phyloP scores from a whole-genome alignment of 2,797 vertebrate species.

The Silurus lanzhouensis region DNA sequence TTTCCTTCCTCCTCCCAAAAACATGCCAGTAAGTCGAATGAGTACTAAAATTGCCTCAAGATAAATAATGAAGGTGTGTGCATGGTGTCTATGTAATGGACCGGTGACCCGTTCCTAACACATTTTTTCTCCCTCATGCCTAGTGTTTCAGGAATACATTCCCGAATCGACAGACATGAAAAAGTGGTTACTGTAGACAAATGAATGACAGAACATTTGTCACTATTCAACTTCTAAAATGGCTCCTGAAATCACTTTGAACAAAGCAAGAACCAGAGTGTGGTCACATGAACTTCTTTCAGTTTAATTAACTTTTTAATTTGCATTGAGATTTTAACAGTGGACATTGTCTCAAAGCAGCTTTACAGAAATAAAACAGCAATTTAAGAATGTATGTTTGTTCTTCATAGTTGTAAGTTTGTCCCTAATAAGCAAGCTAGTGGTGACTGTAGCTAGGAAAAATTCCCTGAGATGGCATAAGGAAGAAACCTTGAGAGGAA shows the following conservation, averaged over 20 bases:
- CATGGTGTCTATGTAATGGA: neutral
- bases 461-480: too few relatives aligned
- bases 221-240: neutral
- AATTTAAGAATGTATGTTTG: too few relatives aligned
- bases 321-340: too few relatives aligned
- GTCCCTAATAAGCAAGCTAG: too few relatives aligned
- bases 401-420: too few relatives aligned
- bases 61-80: neutral
- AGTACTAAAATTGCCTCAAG: neutral
- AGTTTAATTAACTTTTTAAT: too few relatives aligned
- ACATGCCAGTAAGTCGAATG: neutral
- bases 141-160: neutral
- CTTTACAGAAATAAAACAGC: too few relatives aligned
- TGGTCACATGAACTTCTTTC: neutral
- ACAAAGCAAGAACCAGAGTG: neutral
- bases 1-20: neutral
- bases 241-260: neutral
- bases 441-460: too few relatives aligned
- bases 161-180: neutral
- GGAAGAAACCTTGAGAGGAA: too few relatives aligned
- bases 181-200: neutral
- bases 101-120: neutral
- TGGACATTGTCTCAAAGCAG: too few relatives aligned
- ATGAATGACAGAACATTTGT: neutral
- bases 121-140: neutral